phyloP scores from a whole-genome alignment of 1,140 invertebrate species.

The Macrosteles quadrilineatus region DNA sequence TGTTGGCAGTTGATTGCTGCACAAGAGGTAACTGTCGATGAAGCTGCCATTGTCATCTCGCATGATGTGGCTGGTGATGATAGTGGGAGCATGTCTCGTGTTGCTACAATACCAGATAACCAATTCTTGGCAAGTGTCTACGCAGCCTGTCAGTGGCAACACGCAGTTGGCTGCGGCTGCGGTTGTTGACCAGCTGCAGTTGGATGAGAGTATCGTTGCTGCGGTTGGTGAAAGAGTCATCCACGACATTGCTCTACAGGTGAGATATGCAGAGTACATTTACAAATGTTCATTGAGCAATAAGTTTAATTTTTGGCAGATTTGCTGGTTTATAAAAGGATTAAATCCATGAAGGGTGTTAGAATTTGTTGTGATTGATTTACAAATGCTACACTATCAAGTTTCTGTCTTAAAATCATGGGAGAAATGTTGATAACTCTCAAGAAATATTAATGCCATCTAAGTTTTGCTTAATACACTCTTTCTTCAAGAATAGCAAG shows the following conservation, averaged over 20 bases:
- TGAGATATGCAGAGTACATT: not conserved
- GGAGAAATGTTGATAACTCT: too few species aligned
- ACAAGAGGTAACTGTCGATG: constrained; percentile 18
- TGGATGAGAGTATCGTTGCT: constrained; percentile 23
- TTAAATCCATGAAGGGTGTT: too few species aligned
- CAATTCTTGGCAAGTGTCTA: constrained; percentile 31
- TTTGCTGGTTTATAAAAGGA: too few species aligned
- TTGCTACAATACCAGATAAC: constrained; percentile 35
- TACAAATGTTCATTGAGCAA: too few species aligned
- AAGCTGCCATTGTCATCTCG: constrained; percentile 25
- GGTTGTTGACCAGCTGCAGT: constrained; percentile 15
- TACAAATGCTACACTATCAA: too few species aligned
- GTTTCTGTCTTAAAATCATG: too few species aligned
- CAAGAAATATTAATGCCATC: too few species aligned
- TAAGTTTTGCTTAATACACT: too few species aligned
- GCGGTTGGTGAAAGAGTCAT: constrained; percentile 32
- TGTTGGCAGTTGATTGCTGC: not conserved
- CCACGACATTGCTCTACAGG: constrained; percentile 29
- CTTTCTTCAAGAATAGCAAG: too few species aligned
- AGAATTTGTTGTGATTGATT: too few species aligned
- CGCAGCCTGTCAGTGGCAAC: not conserved
- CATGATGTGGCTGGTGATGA: constrained; percentile 34
- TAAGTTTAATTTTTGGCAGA: too few species aligned
- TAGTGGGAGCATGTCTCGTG: constrained; percentile 25
- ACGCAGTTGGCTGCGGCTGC: constrained; percentile 9